Evolutionary conservation across 2,888 invertebrate species (phyloP).

Genomic region (Leptopterna dolabrata): DNA sequence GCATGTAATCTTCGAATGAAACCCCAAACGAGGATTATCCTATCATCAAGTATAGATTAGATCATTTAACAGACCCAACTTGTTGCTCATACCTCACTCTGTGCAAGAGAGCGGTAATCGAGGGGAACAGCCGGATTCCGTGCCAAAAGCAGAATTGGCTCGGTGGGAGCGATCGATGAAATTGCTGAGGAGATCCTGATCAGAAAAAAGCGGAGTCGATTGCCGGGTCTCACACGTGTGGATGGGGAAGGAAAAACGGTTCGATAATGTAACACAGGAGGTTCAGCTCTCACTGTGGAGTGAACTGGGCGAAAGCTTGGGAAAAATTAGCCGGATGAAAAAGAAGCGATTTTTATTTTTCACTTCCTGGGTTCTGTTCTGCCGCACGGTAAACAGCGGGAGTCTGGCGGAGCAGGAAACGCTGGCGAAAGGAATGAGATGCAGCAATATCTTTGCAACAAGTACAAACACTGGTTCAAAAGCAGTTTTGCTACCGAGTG

Average conservation of each 20-base stretch:
- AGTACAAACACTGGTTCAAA: too few species aligned
- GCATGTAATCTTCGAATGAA: neutral
- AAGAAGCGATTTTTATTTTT: neutral
- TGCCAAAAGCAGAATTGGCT: neutral
- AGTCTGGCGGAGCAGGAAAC: neutral
- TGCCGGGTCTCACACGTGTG: neutral
- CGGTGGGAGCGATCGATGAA: neutral
- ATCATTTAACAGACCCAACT: neutral
- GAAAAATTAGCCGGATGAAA: conserved; percentile 15
- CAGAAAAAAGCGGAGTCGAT: neutral
- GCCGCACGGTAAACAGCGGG: too few species aligned
- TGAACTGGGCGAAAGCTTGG: conserved; percentile 36
- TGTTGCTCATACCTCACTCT: neutral
- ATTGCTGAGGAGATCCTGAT: neutral
- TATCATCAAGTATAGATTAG: neutral
- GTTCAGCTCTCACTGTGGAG: neutral
- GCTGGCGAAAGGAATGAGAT: neutral
- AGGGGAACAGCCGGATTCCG: neutral
- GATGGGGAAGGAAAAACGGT: conserved; percentile 25
- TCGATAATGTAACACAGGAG: conserved; percentile 26
- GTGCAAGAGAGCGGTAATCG: neutral
- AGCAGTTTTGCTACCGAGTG: too few species aligned
- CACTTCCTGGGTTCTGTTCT: neutral
- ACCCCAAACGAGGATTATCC: neutral
- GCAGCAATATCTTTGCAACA: neutral